Evolutionary conservation across 2,797 vertebrate genomes (phyloP), one percentile per base, ranked within the genome.

Genomic region (Dendrocincla fuliginosa): DNA sequence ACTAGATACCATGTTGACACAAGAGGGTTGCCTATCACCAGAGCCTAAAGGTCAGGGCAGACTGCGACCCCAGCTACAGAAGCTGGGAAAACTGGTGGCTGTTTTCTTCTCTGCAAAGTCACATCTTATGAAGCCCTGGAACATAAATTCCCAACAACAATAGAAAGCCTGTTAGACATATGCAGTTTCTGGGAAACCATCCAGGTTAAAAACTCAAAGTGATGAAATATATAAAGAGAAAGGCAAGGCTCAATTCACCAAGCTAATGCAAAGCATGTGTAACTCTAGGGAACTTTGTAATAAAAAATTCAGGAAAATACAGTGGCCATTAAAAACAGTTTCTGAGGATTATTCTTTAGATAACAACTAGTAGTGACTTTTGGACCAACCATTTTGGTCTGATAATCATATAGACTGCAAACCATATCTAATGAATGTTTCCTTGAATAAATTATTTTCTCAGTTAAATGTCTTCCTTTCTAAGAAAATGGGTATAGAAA

Each of bases 191-290:
- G 93, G 83, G 92, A 96, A 95, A 82, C 39, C 68, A 49, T 96
- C 95, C 84, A 96, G 87, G 86, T 93, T 82, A 95, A 95, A 89
- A 75, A 71, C 83, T 82, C 76, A 46, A 79, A 96, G 89, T 50
- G 87, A 96, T 79, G 96, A 97, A 93, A 75, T 64, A 46, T 76
- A 80, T 52, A 91, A 91, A 93, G 61, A 81, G 57, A 94, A 91
- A 85, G 52, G 74, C 82, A 94, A 59, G 60, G 85, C 49, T n/a
- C 65, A 57, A 57, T 68, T 96, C 87, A 87, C 52, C 87, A 68
- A 68, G 59, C 18, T 92, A 94, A 95, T 77, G 52, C 69, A 93
- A 88, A 94, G 59, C 93, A 95, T 37, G 56, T 96, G 91, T 37
- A 90, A 85, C 75, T 94, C 63, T 20, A 86, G 22, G 44, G 64